A percentile compares a stretch with the other conserved stretches of the same genome.
These are phyloP conservation scores for Agonopterix alstromeriana DNA, from an alignment of 2,888 invertebrate species.

Conservation along the genomic window DNA sequence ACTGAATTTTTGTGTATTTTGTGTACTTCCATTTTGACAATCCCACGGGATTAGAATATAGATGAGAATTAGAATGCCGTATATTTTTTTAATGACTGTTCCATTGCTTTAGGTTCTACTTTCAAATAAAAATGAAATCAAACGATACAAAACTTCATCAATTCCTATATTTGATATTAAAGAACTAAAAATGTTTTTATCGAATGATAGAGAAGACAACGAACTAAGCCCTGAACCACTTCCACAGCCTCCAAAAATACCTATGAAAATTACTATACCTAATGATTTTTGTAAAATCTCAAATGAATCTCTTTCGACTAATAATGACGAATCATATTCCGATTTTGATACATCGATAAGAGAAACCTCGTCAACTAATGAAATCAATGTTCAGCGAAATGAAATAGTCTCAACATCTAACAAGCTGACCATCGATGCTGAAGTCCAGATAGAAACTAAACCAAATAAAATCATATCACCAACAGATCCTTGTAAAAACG, in stretches of 20 bases:
- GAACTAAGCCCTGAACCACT: not conserved
- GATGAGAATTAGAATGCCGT: too few species aligned
- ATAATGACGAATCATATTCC: not conserved
- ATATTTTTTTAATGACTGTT: not conserved
- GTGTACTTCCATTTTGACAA: too few species aligned
- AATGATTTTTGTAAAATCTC: constrained; percentile 8
- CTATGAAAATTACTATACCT: constrained; percentile 18
- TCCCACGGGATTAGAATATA: too few species aligned
- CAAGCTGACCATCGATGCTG: constrained; percentile 20
- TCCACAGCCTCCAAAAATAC: not conserved
- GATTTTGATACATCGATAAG: not conserved
- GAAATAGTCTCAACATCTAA: not conserved
- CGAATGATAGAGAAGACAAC: not conserved
- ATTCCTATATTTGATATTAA: constrained; percentile 27
- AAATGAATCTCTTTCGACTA: not conserved
- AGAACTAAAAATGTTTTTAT: constrained; percentile 27
- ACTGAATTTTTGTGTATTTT: too few species aligned
- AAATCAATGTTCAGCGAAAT: not conserved
- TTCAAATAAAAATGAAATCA: constrained; percentile 28
- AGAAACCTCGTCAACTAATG: constrained; percentile 4
- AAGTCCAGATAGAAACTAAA: constrained; percentile 29
- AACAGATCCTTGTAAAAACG: not conserved
- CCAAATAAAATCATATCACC: not conserved
- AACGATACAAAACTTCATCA: constrained; percentile 18
- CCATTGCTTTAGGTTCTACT: constrained; percentile 35